These are phyloP conservation scores for Heteropelma amictum DNA, from an alignment of 2,888 invertebrate species.

Conservation along the genomic window DNA sequence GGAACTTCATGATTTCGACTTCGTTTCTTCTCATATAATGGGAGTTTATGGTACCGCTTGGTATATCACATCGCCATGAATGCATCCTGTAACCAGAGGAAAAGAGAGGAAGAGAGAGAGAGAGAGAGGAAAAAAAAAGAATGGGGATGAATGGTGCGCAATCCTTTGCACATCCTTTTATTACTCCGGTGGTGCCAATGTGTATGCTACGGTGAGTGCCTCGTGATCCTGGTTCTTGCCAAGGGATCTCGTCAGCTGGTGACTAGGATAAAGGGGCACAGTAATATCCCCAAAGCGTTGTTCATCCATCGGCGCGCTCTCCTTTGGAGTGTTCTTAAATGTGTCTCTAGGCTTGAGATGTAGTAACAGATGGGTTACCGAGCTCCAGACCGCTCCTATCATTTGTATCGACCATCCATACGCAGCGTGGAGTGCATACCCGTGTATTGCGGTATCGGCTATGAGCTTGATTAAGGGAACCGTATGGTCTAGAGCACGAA, in stretches of 20 bases:
- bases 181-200: constrained; percentile 1
- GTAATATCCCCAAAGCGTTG: background rate
- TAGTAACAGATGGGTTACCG: constrained; percentile 21
- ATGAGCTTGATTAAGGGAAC: constrained; percentile 22
- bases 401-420: constrained; percentile 36
- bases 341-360: background rate
- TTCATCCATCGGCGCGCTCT: background rate
- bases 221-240: background rate
- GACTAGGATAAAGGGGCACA: background rate
- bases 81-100: too few relatives aligned
- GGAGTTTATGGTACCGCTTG: background rate
- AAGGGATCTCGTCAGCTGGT: background rate
- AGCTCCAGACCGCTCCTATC: constrained; percentile 35
- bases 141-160: too few relatives aligned
- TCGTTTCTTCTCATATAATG: too few relatives aligned
- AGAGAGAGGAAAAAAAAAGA: background rate
- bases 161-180: too few relatives aligned
- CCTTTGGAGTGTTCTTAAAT: background rate
- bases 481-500: too few relatives aligned
- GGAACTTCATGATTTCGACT: too few relatives aligned
- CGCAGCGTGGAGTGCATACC: constrained; percentile 27
- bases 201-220: background rate
- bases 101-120: too few relatives aligned
- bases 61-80: background rate
- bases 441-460: constrained; percentile 25